Conservation (phyloP, 2,113 vertebrate species). For the Prolemur simus region DNA sequence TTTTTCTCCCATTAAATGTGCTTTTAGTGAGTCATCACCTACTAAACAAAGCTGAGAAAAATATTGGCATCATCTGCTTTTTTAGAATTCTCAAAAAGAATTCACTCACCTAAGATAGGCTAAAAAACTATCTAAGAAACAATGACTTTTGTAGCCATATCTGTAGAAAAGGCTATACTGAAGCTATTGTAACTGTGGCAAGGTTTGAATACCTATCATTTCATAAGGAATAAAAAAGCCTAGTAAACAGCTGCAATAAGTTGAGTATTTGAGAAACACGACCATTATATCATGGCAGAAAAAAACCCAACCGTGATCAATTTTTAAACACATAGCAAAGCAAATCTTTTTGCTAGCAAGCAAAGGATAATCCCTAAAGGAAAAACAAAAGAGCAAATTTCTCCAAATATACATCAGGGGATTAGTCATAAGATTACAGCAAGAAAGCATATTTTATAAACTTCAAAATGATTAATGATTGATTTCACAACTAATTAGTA, state of each 20-base stretch:
- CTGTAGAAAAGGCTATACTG: neutral
- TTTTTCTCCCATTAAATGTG: neutral
- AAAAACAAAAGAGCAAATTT: conserved; percentile 79
- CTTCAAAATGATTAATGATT: conserved; percentile 84
- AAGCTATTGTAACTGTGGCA: conserved; percentile 25
- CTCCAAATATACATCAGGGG: conserved; percentile 86
- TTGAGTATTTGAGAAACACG: conserved; percentile 42
- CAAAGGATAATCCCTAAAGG: conserved; percentile 71
- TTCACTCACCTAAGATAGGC: neutral
- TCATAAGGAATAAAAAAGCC: conserved; percentile 49
- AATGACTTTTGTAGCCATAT: neutral
- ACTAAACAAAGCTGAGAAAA: neutral
- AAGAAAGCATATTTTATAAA: conserved; percentile 90
- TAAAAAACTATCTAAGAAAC: conserved; percentile 52
- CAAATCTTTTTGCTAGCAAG: conserved; percentile 79
- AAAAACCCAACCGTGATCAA: conserved; percentile 54
- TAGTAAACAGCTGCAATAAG: neutral
- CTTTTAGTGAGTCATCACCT: neutral
- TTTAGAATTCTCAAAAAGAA: conserved; percentile 44
- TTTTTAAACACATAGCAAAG: conserved; percentile 76
- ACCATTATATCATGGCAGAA: conserved; percentile 53
- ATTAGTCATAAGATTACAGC: conserved; percentile 99
- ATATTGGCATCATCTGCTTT: neutral
- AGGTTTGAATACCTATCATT: conserved; percentile 17
- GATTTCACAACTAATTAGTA: conserved; percentile 90